A percentile compares a stretch with the other conserved stretches of the same genome.
These are phyloP conservation scores for Dicyrtoma fusca DNA, from an alignment of 2,888 invertebrate species.

Conservation along the genomic window DNA sequence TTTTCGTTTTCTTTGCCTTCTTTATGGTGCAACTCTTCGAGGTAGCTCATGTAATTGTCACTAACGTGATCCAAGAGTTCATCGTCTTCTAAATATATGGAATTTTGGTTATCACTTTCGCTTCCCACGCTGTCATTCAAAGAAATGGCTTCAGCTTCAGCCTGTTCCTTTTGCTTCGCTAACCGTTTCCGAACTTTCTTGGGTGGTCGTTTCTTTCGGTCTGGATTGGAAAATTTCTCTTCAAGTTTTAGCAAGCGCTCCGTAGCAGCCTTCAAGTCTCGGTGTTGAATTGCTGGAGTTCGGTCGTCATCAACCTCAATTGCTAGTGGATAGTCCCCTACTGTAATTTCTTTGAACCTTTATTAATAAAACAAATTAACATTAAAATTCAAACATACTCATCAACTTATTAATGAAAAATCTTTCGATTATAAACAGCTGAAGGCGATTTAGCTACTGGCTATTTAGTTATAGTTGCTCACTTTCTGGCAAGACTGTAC, in stretches of 20 bases:
- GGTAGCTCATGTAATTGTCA: constrained; percentile 51
- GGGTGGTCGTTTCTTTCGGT: constrained; percentile 37
- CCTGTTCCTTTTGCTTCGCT: constrained; percentile 30
- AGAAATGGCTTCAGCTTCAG: not conserved
- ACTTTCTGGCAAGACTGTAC: constrained; percentile 51
- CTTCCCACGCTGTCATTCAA: constrained; percentile 25
- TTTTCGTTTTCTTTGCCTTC: constrained; percentile 21
- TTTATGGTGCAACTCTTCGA: constrained; percentile 42
- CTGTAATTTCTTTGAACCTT: constrained; percentile 67
- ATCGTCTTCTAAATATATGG: constrained; percentile 44
- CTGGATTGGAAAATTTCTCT: constrained; percentile 2
- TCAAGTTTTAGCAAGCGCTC: constrained; percentile 43
- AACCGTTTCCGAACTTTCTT: constrained; percentile 39
- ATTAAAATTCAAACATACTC: not conserved
- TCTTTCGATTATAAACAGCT: constrained; percentile 34
- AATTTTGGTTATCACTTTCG: constrained; percentile 40
- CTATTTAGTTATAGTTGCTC: constrained; percentile 11
- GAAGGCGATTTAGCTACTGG: too few species aligned
- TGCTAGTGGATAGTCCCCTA: constrained; percentile 71
- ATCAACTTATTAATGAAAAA: constrained; percentile 33
- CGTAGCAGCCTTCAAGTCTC: constrained; percentile 46
- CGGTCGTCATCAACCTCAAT: constrained; percentile 36
- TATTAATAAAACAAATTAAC: constrained; percentile 40
- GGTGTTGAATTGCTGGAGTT: constrained; percentile 44
- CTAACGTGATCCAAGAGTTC: constrained; percentile 46